Evolutionary conservation across 23 tunicate genomes (phyloP).

Genomic region (Trididemnum nubilum): DNA sequence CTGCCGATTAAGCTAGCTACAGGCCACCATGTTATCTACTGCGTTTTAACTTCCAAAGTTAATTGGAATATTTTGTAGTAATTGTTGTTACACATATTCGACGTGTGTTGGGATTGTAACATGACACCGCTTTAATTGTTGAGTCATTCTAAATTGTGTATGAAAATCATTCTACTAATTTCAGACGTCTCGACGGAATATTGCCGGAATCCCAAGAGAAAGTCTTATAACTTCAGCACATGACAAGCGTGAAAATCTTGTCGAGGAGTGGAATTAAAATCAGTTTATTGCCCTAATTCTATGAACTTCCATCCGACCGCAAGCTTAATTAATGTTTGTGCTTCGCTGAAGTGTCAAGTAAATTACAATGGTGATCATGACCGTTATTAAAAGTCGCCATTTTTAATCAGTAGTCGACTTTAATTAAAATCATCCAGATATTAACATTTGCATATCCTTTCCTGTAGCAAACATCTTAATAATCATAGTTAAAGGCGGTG

Average conservation of each 20-base stretch:
- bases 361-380: not conserved
- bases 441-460: too few species aligned
- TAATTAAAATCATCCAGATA: too few species aligned
- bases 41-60: too few species aligned
- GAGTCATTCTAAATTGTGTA: not conserved
- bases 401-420: too few species aligned
- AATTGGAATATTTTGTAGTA: too few species aligned
- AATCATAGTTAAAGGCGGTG: too few species aligned
- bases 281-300: not conserved
- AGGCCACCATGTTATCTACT: too few species aligned
- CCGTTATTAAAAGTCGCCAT: not conserved
- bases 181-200: not conserved
- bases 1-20: too few species aligned
- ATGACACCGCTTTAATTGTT: not conserved
- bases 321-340: not conserved
- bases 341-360: not conserved
- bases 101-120: not conserved
- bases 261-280: not conserved
- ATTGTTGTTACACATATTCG: not conserved
- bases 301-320: not conserved
- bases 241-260: not conserved
- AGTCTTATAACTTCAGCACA: not conserved
- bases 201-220: not conserved
- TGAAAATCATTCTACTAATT: not conserved
- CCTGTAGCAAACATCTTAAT: too few species aligned